phyloP scores from a whole-genome alignment of 2,113 vertebrate genomes.

The Vulpes vulpes region DNA sequence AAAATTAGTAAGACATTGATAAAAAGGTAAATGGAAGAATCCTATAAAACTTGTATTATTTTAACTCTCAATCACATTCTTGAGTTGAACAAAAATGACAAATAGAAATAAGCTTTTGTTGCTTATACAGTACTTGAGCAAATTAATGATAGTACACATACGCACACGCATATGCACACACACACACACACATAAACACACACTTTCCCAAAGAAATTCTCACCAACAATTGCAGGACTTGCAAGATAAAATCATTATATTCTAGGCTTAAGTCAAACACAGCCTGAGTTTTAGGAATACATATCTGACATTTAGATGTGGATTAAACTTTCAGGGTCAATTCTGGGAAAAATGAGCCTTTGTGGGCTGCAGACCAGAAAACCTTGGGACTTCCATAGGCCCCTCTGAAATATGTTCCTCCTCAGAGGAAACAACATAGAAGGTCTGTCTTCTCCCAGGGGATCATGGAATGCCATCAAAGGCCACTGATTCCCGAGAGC shows the following conservation, averaged over 20 bases:
- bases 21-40: constrained; percentile 75
- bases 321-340: constrained; percentile 73
- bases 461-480: constrained; percentile 23
- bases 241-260: constrained; percentile 75
- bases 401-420: constrained; percentile 49
- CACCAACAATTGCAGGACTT: constrained; percentile 59
- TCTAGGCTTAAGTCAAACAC: constrained; percentile 70
- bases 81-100: constrained; percentile 55
- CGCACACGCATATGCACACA: rapidly evolving
- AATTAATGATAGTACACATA: constrained; percentile 69
- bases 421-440: constrained; percentile 29
- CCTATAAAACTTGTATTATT: constrained; percentile 72
- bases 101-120: constrained; percentile 78
- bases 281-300: constrained; percentile 63
- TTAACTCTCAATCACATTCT: constrained; percentile 68
- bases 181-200: not conserved
- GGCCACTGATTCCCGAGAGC: not conserved
- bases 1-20: constrained; percentile 76
- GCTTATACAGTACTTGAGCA: constrained; percentile 68
- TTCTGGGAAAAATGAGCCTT: constrained; percentile 44
- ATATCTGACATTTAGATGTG: constrained; percentile 64
- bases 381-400: constrained; percentile 2
- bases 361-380: constrained; percentile 52
- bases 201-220: constrained; percentile 73
- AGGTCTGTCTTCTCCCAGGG: not conserved